Evolutionary conservation across 2,888 invertebrate genomes (phyloP).

Genomic region (Seira ritae): DNA sequence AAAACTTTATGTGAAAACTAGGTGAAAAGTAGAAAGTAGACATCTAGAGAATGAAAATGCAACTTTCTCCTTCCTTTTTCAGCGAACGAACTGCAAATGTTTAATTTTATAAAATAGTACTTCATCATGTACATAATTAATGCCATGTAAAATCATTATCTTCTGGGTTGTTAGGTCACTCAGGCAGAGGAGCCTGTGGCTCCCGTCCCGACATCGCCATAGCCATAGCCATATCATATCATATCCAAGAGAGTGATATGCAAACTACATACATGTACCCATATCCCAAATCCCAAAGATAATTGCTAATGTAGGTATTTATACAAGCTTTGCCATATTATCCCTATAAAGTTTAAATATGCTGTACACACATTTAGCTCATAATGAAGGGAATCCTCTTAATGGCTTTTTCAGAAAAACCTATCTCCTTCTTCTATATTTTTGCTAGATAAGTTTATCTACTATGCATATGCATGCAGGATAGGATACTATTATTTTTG

Average conservation of each 20-base stretch:
- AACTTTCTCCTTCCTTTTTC: no score
- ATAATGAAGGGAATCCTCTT: background rate
- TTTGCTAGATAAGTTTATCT: constrained; percentile 10
- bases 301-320: background rate
- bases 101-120: constrained; percentile 7
- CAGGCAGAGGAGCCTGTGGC: no score
- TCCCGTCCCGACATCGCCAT: no score
- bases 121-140: constrained; percentile 1
- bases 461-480: background rate
- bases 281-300: no score
- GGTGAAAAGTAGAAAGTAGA: background rate
- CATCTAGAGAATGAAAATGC: no score
- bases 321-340: background rate
- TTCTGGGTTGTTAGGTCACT: no score
- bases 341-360: background rate
- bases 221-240: no score
- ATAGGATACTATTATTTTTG: background rate
- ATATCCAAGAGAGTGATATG: no score
- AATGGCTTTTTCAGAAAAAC: constrained; percentile 2
- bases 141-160: constrained; percentile 8
- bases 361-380: background rate
- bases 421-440: background rate
- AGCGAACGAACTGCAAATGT: no score
- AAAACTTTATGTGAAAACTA: background rate
- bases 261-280: no score